Evolutionary conservation across 2,113 vertebrate genomes (phyloP).

Genomic region (Oryzias celebensis): DNA sequence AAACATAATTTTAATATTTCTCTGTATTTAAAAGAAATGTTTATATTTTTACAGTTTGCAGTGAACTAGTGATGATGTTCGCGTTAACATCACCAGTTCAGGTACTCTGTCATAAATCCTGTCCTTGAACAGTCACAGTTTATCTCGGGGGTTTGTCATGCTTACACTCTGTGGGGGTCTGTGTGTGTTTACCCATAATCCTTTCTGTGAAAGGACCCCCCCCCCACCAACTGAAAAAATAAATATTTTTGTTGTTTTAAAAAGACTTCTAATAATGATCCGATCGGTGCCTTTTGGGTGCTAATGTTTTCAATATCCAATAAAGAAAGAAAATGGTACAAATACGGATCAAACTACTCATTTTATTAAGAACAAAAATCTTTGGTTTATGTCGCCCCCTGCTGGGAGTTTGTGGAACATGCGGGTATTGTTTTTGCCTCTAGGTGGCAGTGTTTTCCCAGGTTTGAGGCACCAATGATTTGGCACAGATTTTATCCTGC

Average conservation of each 20-base stretch:
- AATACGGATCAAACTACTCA: constrained; percentile 70
- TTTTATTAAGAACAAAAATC: not conserved
- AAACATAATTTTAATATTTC: constrained; percentile 27
- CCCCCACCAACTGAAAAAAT: constrained; percentile 57
- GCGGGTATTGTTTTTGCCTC: constrained; percentile 1
- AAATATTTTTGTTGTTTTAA: constrained; percentile 56
- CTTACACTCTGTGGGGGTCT: constrained; percentile 57
- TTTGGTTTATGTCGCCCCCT: constrained; percentile 38
- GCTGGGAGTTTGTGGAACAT: not conserved
- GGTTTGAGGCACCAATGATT: not conserved
- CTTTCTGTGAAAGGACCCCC: constrained; percentile 94
- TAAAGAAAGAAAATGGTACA: constrained; percentile 86
- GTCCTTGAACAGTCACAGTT: constrained; percentile 37
- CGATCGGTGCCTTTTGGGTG: constrained; percentile 81
- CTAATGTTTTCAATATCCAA: constrained; percentile 77
- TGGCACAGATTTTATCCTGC: too few species aligned
- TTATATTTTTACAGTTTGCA: constrained; percentile 49
- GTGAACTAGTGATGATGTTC: too few species aligned
- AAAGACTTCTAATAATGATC: constrained; percentile 75
- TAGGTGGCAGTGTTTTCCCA: constrained; percentile 23
- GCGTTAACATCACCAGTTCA: constrained; percentile 13
- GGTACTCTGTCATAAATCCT: constrained; percentile 64
- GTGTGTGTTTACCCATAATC: constrained; percentile 74
- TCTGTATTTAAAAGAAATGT: constrained; percentile 41
- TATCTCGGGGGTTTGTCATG: constrained; percentile 45